phyloP scores from a whole-genome alignment of 1,140 invertebrate species.

The Patella vulgata region DNA sequence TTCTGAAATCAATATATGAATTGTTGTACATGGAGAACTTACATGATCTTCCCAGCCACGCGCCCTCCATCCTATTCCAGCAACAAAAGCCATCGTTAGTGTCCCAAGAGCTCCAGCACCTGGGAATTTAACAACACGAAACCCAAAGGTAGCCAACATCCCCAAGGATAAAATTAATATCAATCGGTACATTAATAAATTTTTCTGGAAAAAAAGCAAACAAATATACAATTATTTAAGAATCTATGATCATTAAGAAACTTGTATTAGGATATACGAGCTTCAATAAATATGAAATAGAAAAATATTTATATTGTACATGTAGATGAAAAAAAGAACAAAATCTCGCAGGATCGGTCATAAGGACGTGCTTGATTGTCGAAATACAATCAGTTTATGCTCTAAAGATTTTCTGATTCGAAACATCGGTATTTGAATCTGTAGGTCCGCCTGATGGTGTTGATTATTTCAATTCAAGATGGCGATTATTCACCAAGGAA shows the following conservation, averaged over 20 bases:
- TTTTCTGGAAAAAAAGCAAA: constrained; percentile 35
- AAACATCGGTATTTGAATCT: too few relatives aligned
- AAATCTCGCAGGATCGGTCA: too few relatives aligned
- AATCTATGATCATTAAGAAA: too few relatives aligned
- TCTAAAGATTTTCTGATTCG: too few relatives aligned
- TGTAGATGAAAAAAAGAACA: too few relatives aligned
- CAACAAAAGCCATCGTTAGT: constrained; percentile 85
- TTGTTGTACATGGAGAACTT: constrained; percentile 6
- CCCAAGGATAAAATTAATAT: constrained; percentile 74
- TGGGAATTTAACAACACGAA: constrained; percentile 79
- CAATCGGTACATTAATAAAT: constrained; percentile 70
- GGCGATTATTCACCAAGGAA: too few relatives aligned
- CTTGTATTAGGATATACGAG: background rate
- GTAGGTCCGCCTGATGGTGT: too few relatives aligned
- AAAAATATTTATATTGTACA: background rate
- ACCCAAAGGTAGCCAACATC: constrained; percentile 83
- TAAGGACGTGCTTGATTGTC: too few relatives aligned
- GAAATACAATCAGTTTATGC: too few relatives aligned
- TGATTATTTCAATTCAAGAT: too few relatives aligned
- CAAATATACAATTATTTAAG: background rate
- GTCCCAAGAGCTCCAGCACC: constrained; percentile 86
- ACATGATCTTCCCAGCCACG: constrained; percentile 14
- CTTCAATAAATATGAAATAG: background rate
- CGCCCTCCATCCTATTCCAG: constrained; percentile 68
- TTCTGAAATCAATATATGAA: too few relatives aligned